These are phyloP conservation scores for Caenorhabditis sp. DNA, from an alignment of 2,888 invertebrate genomes.

Conservation along the genomic window DNA sequence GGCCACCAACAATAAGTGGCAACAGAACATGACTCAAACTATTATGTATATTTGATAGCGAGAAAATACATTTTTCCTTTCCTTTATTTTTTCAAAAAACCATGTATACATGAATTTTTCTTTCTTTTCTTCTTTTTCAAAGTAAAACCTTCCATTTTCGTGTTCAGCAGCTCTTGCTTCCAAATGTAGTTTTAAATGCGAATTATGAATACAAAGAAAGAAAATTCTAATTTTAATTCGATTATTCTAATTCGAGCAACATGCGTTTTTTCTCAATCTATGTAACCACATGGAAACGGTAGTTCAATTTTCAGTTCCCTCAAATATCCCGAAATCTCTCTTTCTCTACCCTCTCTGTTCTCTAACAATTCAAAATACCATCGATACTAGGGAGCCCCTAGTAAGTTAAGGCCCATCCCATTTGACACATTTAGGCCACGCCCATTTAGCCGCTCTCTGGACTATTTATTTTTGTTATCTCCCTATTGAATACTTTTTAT, in stretches of 20 bases:
- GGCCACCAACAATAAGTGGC: constrained; percentile 1
- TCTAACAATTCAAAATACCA: not conserved
- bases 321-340: not conserved
- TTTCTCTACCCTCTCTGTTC: not conserved
- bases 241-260: not conserved
- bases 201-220: not conserved
- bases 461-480: no score
- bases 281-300: no score
- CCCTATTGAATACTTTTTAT: not conserved
- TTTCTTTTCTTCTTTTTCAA: not conserved
- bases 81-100: no score
- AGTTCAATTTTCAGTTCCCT: no score
- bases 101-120: not conserved
- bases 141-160: not conserved
- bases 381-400: not conserved
- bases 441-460: no score
- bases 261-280: no score
- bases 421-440: not conserved
- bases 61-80: not conserved
- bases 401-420: not conserved
- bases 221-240: not conserved
- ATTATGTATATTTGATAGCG: constrained; percentile 1
- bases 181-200: not conserved
- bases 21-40: not conserved
- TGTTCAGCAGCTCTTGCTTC: no score